Base-by-base conservation (phyloP, 2,797 vertebrate genomes). In the Pteropus rufus region DNA sequence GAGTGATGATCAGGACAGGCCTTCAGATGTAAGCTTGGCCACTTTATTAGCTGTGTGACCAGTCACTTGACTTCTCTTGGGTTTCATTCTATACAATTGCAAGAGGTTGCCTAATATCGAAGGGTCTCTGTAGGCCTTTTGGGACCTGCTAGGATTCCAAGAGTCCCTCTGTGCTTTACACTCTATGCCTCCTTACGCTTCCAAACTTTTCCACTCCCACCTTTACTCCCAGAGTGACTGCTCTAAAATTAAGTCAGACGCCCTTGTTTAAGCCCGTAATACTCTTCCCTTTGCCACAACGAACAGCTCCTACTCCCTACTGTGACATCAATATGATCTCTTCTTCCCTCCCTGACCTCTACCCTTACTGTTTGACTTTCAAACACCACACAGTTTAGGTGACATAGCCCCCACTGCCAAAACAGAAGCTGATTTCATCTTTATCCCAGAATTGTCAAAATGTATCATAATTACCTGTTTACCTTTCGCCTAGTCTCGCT, bases 231-330 rank as follows among this genome's bases (percentile, higher is more conserved):
- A 60, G 73, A 60, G 9, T 4, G 10, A 52, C 1, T 34, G 84
- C 29, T 84, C 19, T 76, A 91, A 91, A 39, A 49, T 54, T 46
- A 29, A 23, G 36, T 75, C 8, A 67, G 7, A 84, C 3, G 7
- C 3, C 39, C 31, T 92, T 31, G 36, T 67, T 92, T 73, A 85
- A 89, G 69, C 56, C 10, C 7, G 0, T 54, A 89, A 75, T 36
- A 36, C 2, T 23, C 5, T 0, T 0, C 10, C 0, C n/a, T 64
- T 65, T 46, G 34, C 23, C 54, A 81, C 0, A 34, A 12, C 2
- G 58, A 94, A 46, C 3, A 54, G 11, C 31, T 94, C 24, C 89
- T n/a, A 46, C 23, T 79, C 54, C n/a, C 7, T 84, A 21, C 41
- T 31, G 34, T 58, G 44, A 87, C 7, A 82, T 24, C 18, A 76